Conservation (phyloP, 2,113 vertebrate genomes). For the Dunckerocampus dactyliophorus region DNA sequence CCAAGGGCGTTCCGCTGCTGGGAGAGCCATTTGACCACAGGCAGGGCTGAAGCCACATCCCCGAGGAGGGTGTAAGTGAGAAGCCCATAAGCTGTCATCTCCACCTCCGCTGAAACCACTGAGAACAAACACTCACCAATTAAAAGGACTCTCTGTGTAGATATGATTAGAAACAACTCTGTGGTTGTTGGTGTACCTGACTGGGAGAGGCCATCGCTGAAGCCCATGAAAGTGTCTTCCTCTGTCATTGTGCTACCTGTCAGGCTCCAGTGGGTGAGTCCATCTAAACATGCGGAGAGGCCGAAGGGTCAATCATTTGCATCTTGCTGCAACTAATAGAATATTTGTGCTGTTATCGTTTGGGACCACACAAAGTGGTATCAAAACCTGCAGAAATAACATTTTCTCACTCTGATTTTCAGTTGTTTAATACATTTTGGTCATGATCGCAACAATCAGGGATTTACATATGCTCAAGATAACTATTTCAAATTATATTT, state of each 20-base stretch:
- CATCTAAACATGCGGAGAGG: slow-evolving; percentile 69
- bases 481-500: too few relatives aligned
- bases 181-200: slow-evolving; percentile 77
- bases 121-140: slow-evolving; percentile 11
- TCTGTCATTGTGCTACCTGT: slow-evolving; percentile 78
- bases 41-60: slow-evolving; percentile 83
- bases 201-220: slow-evolving; percentile 84
- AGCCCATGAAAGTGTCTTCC: slow-evolving; percentile 88
- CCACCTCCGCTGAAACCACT: slow-evolving; percentile 92
- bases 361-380: too few relatives aligned
- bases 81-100: slow-evolving; percentile 90
- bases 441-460: too few relatives aligned
- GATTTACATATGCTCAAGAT: too few relatives aligned
- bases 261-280: slow-evolving; percentile 91
- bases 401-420: too few relatives aligned
- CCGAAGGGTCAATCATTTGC: too few relatives aligned
- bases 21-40: slow-evolving; percentile 91
- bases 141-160: neutral
- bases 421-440: too few relatives aligned
- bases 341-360: too few relatives aligned
- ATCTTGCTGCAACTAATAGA: too few relatives aligned
- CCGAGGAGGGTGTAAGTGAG: slow-evolving; percentile 85
- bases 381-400: too few relatives aligned
- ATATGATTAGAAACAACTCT: neutral
- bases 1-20: slow-evolving; percentile 87